These are phyloP conservation scores for Agrilus planipennis DNA, from an alignment of 1,140 invertebrate species.

Conservation along the genomic window DNA sequence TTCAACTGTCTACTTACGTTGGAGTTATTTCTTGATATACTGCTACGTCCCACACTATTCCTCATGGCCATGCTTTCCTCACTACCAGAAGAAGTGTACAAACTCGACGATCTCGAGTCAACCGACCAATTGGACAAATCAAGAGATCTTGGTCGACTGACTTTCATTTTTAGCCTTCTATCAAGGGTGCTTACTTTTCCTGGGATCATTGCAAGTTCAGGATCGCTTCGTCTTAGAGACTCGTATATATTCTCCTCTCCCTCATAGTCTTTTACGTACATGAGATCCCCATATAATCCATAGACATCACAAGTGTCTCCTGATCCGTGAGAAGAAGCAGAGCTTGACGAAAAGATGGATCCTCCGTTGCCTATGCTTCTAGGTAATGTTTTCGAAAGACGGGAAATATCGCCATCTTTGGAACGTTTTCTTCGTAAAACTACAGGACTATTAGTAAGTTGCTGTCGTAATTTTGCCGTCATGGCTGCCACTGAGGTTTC, in stretches of 20 bases:
- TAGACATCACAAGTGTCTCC: conserved; percentile 73
- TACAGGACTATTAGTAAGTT: conserved; percentile 53
- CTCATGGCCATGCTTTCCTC: conserved; percentile 65
- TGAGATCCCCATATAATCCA: conserved; percentile 77
- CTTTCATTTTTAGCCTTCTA: conserved; percentile 64
- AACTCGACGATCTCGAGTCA: conserved; percentile 68
- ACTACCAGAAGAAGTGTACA: conserved; percentile 68
- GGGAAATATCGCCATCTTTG: conserved; percentile 51
- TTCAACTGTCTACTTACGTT: conserved; percentile 44
- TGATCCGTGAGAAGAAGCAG: conserved; percentile 44
- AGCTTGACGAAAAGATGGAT: conserved; percentile 42
- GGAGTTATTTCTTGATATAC: conserved; percentile 57
- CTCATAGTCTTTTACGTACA: conserved; percentile 79
- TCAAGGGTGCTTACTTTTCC: conserved; percentile 69
- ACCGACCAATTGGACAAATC: conserved; percentile 82
- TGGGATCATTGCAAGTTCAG: conserved; percentile 68
- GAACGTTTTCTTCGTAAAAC: conserved; percentile 52
- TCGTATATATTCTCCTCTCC: conserved; percentile 66
- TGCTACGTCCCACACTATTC: conserved; percentile 36
- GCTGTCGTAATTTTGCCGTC: conserved; percentile 45
- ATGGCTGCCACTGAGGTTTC: conserved; percentile 44
- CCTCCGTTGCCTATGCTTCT: conserved; percentile 47
- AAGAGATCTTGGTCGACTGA: conserved; percentile 62
- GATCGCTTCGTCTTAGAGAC: conserved; percentile 62
- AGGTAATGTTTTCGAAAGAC: conserved; percentile 67